phyloP scores from a whole-genome alignment of 2,797 vertebrate genomes.

The Gallinago nigripennis region DNA sequence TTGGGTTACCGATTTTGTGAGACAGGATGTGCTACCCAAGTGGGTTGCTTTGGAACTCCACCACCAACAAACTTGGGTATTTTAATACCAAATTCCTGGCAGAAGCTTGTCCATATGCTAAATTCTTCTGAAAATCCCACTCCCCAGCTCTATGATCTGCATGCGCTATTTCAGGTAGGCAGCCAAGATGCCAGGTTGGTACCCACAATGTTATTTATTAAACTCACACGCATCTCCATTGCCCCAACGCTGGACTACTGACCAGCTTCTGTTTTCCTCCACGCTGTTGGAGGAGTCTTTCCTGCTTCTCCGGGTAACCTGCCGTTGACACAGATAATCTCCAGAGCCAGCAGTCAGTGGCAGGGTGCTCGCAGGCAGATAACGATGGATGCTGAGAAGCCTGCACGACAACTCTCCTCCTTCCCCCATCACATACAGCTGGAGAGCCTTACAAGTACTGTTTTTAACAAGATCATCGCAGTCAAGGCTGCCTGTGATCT shows the following conservation, averaged over 20 bases:
- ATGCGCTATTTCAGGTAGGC: background rate
- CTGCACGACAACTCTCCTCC: background rate
- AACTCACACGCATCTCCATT: background rate
- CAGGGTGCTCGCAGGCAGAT: background rate
- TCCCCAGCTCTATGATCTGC: background rate
- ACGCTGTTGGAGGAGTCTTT: rapidly evolving
- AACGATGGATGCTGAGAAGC: background rate
- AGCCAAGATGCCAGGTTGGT: background rate
- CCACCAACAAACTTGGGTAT: background rate
- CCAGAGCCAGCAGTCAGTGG: background rate
- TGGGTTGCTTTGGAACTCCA: background rate
- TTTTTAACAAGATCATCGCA: background rate
- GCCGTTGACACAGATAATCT: background rate
- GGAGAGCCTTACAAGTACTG: background rate
- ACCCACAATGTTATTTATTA: background rate
- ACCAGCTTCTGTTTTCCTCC: background rate
- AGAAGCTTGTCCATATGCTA: background rate
- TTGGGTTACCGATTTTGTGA: background rate
- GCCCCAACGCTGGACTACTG: background rate
- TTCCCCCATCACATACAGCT: background rate
- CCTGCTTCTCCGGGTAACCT: background rate
- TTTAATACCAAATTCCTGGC: background rate
- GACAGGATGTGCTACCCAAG: background rate
- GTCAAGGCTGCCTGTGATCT: background rate
- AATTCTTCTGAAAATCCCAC: background rate